Evolutionary conservation across 2,797 vertebrate species (phyloP).

Genomic region (Cyprinodon diabolis): DNA sequence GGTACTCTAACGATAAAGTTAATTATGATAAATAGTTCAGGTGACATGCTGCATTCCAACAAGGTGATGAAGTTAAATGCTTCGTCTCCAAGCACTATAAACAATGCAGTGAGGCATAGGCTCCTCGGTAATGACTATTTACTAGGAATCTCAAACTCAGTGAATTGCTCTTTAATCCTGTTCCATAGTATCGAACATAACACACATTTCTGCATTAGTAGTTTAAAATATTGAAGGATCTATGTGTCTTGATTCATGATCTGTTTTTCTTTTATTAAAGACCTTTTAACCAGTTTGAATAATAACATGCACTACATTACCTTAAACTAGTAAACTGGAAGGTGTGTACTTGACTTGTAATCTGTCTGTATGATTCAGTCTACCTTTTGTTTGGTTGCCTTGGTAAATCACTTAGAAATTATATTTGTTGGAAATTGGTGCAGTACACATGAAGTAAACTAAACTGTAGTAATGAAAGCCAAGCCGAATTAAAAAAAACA

Average conservation of each 20-base stretch:
- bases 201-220: neutral
- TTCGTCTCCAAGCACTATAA: too few relatives aligned
- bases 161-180: neutral
- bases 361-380: neutral
- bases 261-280: too few relatives aligned
- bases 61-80: too few relatives aligned
- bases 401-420: neutral
- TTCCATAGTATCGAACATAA: neutral
- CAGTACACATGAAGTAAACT: neutral
- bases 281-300: neutral
- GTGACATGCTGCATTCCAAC: too few relatives aligned
- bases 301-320: neutral
- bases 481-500: neutral
- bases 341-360: neutral
- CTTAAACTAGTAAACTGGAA: neutral
- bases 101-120: too few relatives aligned
- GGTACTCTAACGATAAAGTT: too few relatives aligned
- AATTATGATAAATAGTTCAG: too few relatives aligned
- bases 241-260: too few relatives aligned
- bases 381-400: neutral
- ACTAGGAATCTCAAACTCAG: neutral
- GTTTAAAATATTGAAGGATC: neutral
- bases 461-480: neutral
- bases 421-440: neutral
- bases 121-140: too few relatives aligned